Base-by-base conservation (phyloP, 2,797 vertebrate species). In the Urophycis tenuis region DNA sequence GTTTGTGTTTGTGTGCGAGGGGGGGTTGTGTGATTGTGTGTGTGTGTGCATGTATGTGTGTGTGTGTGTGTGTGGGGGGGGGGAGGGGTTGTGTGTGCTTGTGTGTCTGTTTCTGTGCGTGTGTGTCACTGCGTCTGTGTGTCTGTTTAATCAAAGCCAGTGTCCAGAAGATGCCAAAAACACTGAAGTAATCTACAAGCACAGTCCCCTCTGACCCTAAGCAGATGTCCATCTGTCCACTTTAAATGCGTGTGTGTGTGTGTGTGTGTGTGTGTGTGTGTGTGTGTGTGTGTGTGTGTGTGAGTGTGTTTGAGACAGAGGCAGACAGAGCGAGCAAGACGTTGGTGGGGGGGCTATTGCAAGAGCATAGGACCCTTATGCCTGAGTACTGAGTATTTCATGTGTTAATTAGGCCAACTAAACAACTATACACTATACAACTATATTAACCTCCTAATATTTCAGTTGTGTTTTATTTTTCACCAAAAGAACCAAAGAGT, bases 211-310 rank as follows among this genome's bases (percentile, higher is more conserved):
- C 32, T 74, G 64, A 36, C 73, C 36, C 36, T 49, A 22, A 71
- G 34, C 73, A 70, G 72, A 74, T 49, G 77, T 74, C 77, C 77
- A 78, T 74, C 72, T 78, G 77, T 78, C 73, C 73, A 73, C 34
- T 69, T 31, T 31, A 31, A 60, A 12, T 19, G 31, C 19, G 69
- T 71, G 69, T 31, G 29, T 71, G 69, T 30, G 39, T 71, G 73
- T 60, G 69, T 53, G n/a, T 72, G 36, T 69, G 72, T 74, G 49
- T 33, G 71, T 69, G 77, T 15, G 72, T n/a, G 71, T 31, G 71
- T 49, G 45, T 35, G 70, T 34, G 75, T n/a, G 69, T 72, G 76
- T 77, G 41, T 32, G 41, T 25, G 76, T 30, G 72, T n/a, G 22
- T 60, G 72, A 8, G 22, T 60, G 53, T 64, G 53, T 64, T 15